Conservation (phyloP, 2,888 invertebrate genomes). For the Minunthozetes semirufus region DNA sequence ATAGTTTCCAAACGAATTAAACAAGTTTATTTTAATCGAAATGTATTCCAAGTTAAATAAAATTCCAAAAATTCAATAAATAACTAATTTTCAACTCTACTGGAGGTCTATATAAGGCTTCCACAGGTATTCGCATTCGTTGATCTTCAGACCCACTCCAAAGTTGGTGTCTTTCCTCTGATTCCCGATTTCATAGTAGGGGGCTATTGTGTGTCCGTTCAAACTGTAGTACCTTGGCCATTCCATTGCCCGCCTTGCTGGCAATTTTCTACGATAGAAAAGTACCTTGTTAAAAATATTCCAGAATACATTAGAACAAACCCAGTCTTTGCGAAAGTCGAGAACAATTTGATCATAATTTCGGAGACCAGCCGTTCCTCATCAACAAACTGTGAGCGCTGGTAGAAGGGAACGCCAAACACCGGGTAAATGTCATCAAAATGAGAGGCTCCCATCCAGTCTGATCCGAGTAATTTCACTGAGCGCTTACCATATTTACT, state of each 20-base stretch:
- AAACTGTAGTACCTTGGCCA: constrained; percentile 4
- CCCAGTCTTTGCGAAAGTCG: constrained; percentile 23
- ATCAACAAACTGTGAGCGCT: neutral
- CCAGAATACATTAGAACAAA: neutral
- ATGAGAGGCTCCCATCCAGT: constrained; percentile 31
- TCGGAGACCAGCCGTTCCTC: neutral
- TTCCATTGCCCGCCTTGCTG: neutral
- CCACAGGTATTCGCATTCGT: constrained; percentile 11
- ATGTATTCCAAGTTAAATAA: no score
- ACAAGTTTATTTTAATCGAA: no score
- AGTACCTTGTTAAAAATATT: neutral
- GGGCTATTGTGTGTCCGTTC: neutral
- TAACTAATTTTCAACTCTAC: no score
- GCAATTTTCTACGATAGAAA: neutral
- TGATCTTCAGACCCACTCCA: neutral
- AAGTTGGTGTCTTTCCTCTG: neutral
- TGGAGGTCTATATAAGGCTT: no score
- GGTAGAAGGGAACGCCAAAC: constrained; percentile 13
- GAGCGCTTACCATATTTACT: neutral
- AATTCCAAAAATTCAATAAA: no score
- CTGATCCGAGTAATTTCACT: neutral
- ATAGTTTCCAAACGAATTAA: no score
- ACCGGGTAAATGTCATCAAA: constrained; percentile 21
- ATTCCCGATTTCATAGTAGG: neutral
- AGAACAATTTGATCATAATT: constrained; percentile 24